A percentile compares a stretch with the other conserved stretches of the same genome.
phyloP scores from a whole-genome alignment of 1,140 invertebrate genomes.

The Microplitis mediator region DNA sequence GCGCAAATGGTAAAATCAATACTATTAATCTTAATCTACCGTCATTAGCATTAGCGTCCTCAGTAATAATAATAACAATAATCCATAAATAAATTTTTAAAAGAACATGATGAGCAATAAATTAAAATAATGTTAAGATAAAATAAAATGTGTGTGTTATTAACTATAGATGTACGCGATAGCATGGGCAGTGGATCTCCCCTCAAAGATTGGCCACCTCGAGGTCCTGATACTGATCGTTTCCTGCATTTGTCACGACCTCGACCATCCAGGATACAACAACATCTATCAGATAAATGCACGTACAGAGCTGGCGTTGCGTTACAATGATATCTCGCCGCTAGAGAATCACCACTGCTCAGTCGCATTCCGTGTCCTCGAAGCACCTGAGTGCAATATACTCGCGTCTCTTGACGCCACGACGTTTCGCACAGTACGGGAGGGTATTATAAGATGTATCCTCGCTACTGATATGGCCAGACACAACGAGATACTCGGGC shows the following conservation, averaged over 20 bases:
- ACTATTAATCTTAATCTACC: not conserved
- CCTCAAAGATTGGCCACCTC: constrained; percentile 72
- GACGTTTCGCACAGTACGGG: constrained; percentile 69
- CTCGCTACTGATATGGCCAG: constrained; percentile 87
- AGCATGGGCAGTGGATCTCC: constrained; percentile 74
- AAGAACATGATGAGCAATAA: not conserved
- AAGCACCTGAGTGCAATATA: constrained; percentile 79
- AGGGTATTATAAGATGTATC: constrained; percentile 85
- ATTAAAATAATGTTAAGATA: not conserved
- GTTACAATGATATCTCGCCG: constrained; percentile 89
- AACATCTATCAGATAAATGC: constrained; percentile 91
- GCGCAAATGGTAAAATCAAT: constrained; percentile 83
- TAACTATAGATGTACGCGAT: constrained; percentile 81
- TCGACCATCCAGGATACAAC: constrained; percentile 91
- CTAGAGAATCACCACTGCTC: constrained; percentile 90
- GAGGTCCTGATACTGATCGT: constrained; percentile 81
- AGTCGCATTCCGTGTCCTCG: constrained; percentile 81
- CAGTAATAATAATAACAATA: not conserved
- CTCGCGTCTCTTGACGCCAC: constrained; percentile 71
- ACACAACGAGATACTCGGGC: constrained; percentile 83
- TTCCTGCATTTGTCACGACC: constrained; percentile 87
- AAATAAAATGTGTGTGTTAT: no score
- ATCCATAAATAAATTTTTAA: not conserved
- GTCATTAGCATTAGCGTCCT: not conserved
- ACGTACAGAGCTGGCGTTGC: constrained; percentile 80